Evolutionary conservation across 2,888 invertebrate species (phyloP).

Genomic region (Tiliacea aurago): DNA sequence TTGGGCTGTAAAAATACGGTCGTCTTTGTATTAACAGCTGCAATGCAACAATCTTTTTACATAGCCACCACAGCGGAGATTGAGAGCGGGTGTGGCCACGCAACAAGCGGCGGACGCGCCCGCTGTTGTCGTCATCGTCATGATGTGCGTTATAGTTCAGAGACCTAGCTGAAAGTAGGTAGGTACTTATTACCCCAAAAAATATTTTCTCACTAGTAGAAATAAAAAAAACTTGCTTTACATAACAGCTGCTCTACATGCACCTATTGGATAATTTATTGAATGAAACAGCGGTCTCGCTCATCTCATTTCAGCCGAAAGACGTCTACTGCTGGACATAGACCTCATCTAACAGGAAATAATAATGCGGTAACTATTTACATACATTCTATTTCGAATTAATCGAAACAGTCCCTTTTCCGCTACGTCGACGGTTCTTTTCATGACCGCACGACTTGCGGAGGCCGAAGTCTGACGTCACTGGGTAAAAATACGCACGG

Average conservation of each 20-base stretch:
- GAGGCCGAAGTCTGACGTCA: conserved; percentile 80
- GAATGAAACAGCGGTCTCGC: conserved; percentile 12
- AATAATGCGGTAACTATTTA: background rate
- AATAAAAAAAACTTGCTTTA: background rate
- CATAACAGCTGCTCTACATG: background rate
- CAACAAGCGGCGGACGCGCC: conserved; percentile 40
- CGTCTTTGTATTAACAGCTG: conserved; percentile 73
- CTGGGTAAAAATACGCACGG: conserved; percentile 79
- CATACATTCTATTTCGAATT: conserved; percentile 37
- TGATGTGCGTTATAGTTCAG: background rate
- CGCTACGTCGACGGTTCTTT: conserved; percentile 61
- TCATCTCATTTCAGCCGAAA: too few species aligned
- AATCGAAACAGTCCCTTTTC: conserved; percentile 51
- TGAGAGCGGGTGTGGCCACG: conserved; percentile 67
- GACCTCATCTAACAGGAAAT: conserved; percentile 21
- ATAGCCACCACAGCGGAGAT: conserved; percentile 71
- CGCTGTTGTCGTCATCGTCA: background rate
- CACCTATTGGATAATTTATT: background rate
- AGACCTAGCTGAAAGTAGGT: background rate
- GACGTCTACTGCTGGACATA: too few species aligned
- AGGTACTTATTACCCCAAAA: background rate
- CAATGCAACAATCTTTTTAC: conserved; percentile 70
- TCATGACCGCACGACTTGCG: conserved; percentile 69
- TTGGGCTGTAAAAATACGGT: conserved; percentile 26
- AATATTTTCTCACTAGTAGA: background rate